phyloP scores from a whole-genome alignment of 1,140 invertebrate genomes.

The Planococcus citri region DNA sequence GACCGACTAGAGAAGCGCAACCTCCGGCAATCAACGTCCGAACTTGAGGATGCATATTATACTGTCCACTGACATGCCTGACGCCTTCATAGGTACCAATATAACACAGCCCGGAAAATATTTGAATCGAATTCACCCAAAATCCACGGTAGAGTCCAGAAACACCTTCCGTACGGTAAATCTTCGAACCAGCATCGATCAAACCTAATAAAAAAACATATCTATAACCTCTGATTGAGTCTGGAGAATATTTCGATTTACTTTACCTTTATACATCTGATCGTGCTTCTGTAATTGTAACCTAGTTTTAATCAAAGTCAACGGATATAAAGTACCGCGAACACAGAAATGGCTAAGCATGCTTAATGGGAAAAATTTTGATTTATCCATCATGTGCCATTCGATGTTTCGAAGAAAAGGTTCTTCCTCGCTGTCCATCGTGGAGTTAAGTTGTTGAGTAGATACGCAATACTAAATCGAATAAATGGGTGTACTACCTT shows the following conservation, averaged over 20 bases:
- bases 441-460: neutral
- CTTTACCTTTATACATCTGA: conserved; percentile 64
- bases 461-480: neutral
- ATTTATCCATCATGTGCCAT: conserved; percentile 98
- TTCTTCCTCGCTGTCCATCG: neutral
- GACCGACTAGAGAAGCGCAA: conserved; percentile 79
- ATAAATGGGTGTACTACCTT: neutral
- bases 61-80: conserved; percentile 53
- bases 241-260: neutral
- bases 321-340: conserved; percentile 80
- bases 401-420: conserved; percentile 57
- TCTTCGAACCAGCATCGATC: conserved; percentile 82
- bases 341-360: conserved; percentile 76
- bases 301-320: conserved; percentile 93
- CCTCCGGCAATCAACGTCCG: conserved; percentile 70
- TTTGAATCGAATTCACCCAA: conserved; percentile 79
- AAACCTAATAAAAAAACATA: conserved; percentile 45
- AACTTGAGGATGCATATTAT: conserved; percentile 41
- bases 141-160: conserved; percentile 87
- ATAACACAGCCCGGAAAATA: conserved; percentile 80
- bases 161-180: conserved; percentile 73
- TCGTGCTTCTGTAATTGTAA: conserved; percentile 78
- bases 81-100: conserved; percentile 92
- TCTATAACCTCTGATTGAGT: neutral
- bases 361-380: conserved; percentile 81